Conservation (phyloP, 2,113 vertebrate species). For the Passer montanus region DNA sequence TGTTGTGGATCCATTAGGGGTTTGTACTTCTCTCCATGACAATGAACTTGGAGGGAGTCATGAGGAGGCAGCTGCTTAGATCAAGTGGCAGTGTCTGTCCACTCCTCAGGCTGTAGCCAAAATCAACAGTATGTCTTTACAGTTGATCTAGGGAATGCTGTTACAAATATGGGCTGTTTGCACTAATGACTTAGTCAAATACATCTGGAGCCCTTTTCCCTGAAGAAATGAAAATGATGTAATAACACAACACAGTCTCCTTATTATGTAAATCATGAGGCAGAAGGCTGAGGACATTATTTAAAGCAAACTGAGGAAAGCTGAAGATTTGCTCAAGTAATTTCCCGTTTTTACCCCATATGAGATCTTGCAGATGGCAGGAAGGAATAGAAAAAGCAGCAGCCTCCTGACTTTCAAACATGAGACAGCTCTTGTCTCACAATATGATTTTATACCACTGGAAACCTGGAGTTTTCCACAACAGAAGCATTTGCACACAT, state of each 20-base stretch:
- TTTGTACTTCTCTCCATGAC: slow-evolving; percentile 45
- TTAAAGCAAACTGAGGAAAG: slow-evolving; percentile 46
- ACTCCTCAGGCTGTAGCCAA: slow-evolving; percentile 31
- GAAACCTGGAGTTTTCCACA: neutral
- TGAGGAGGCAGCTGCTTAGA: slow-evolving; percentile 44
- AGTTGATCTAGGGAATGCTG: slow-evolving; percentile 28
- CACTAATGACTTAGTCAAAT: slow-evolving; percentile 57
- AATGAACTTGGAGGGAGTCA: slow-evolving; percentile 9
- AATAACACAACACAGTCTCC: slow-evolving; percentile 42
- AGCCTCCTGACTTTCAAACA: neutral
- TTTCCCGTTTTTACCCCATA: neutral
- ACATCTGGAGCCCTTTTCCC: slow-evolving; percentile 56
- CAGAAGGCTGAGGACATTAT: neutral
- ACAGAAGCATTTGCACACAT: fast-evolving
- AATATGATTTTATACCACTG: neutral
- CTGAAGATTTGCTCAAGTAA: slow-evolving; percentile 44
- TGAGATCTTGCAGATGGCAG: slow-evolving; percentile 48
- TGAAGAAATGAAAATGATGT: slow-evolving; percentile 47
- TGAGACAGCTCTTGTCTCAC: neutral
- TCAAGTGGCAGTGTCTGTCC: slow-evolving; percentile 44
- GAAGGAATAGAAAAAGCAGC: slow-evolving; percentile 12
- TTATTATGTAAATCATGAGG: slow-evolving; percentile 63
- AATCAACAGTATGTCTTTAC: slow-evolving; percentile 53
- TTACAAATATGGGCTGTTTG: slow-evolving; percentile 51
- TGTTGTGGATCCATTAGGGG: slow-evolving; percentile 38